Conservation (phyloP, 1,140 invertebrate species). For the Linepithema humile region DNA sequence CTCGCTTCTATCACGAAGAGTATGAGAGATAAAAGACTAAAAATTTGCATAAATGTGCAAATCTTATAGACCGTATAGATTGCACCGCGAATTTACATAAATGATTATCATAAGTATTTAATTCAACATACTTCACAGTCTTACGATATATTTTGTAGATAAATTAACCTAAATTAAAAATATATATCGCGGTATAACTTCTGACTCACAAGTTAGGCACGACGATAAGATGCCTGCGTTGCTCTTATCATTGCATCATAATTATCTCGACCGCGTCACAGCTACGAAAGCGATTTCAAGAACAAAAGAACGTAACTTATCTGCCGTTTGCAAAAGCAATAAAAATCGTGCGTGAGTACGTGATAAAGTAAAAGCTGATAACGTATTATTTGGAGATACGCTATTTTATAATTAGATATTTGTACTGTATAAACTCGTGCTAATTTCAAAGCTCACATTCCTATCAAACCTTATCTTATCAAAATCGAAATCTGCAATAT, state of each 20-base stretch:
- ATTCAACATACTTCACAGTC: neutral
- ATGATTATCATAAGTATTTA: neutral
- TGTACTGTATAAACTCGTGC: neutral
- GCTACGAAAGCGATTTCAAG: neutral
- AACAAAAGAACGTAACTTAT: slow-evolving; percentile 28
- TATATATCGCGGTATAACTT: slow-evolving; percentile 25
- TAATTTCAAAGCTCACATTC: neutral
- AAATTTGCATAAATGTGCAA: slow-evolving; percentile 18
- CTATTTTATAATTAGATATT: neutral
- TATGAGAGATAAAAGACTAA: neutral
- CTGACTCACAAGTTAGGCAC: slow-evolving; percentile 10
- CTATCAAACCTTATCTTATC: no score
- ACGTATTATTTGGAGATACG: neutral
- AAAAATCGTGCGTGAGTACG: neutral
- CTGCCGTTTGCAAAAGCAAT: slow-evolving; percentile 23
- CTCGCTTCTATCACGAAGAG: neutral
- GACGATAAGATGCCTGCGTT: slow-evolving; percentile 40
- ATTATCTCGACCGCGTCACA: slow-evolving; percentile 12
- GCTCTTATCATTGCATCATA: slow-evolving; percentile 22
- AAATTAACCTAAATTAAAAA: neutral
- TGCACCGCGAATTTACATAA: slow-evolving; percentile 16
- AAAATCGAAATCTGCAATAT: neutral
- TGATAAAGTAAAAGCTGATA: slow-evolving; percentile 5
- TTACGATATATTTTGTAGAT: neutral
- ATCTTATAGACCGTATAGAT: slow-evolving; percentile 1